Base-by-base conservation (phyloP, 2,888 invertebrate species). In the Steromphala cineraria region DNA sequence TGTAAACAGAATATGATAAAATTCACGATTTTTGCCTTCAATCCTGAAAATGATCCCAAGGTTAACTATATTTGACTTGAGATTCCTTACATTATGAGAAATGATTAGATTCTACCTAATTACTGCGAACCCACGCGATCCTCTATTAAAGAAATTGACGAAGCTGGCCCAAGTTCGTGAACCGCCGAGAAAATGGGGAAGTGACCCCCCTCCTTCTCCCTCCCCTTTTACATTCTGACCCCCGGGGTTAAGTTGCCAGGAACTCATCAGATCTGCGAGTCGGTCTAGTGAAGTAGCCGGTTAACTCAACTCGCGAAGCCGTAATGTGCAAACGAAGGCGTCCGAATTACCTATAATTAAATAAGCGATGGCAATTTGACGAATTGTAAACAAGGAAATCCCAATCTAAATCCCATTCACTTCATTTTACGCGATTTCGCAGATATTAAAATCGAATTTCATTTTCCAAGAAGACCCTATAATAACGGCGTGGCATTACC, bases 371-470 rank as follows among this genome's bases (percentile, higher is more conserved):
- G 83, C 84, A 85, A 85, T 85, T 85, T 83, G 82, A 67, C 80
- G 81, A 80, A 84, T 82, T 82, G 85, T 85, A 85, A 85, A 85
- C 85, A 85, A 81, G 85, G 79, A 83, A 81, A 78, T 80, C 83
- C 83, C 83, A 84, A 85, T 85, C 85, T 84, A 84, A 85, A 85
- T 84, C 85, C 82, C 83, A 84, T 85, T 85, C 85, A 80, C 81
- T 82, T 85, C 85, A 84, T 84, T 85, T 83, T 80, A 82, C 80
- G 56, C 84, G 85, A 85, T 85, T 85, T 85, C 81, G 80, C 81
- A 81, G 81, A 78, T 80, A 83, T 83, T 83, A 83, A 83, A 84
- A 84, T 85, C 84, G 81, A 85, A 85, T 85, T 85, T 85, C 84
- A 85, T 85, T 84, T 84, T 84, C 82, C 80, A 78, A 78, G 84